These are phyloP conservation scores for Enoplosus armatus DNA, from an alignment of 2,797 vertebrate species.

Conservation along the genomic window DNA sequence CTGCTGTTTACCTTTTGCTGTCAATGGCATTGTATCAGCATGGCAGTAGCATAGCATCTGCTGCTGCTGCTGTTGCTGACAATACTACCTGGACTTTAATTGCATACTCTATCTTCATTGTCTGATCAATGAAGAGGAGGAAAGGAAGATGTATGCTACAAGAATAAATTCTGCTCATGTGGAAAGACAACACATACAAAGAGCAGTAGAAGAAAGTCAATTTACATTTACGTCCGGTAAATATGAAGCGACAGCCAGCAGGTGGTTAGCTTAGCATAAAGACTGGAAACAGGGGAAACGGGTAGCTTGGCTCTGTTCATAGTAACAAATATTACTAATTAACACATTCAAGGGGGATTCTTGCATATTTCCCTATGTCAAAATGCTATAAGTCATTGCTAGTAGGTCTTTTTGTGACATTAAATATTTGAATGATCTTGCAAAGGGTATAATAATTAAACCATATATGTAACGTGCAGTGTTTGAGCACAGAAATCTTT, in stretches of 20 bases:
- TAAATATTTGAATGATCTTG: background rate
- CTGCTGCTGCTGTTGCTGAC: background rate
- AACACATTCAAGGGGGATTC: background rate
- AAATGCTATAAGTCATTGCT: background rate
- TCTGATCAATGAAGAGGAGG: background rate
- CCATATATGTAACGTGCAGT: background rate
- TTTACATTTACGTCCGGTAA: background rate
- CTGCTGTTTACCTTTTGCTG: slow-evolving; percentile 5
- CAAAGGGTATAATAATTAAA: background rate
- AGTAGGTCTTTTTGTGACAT: background rate
- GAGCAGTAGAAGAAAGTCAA: background rate
- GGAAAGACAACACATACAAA: background rate
- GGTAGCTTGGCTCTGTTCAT: background rate
- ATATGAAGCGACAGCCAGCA: background rate
- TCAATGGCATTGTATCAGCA: background rate
- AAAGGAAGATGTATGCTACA: background rate
- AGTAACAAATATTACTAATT: background rate
- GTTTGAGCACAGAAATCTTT: background rate
- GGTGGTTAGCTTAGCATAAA: background rate
- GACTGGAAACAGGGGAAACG: background rate
- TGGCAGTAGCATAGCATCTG: background rate
- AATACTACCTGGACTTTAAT: background rate
- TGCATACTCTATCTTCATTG: background rate
- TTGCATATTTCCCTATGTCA: background rate
- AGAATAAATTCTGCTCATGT: background rate